Evolutionary conservation across 1,140 invertebrate genomes (phyloP).

Genomic region (Hestina assimilis): DNA sequence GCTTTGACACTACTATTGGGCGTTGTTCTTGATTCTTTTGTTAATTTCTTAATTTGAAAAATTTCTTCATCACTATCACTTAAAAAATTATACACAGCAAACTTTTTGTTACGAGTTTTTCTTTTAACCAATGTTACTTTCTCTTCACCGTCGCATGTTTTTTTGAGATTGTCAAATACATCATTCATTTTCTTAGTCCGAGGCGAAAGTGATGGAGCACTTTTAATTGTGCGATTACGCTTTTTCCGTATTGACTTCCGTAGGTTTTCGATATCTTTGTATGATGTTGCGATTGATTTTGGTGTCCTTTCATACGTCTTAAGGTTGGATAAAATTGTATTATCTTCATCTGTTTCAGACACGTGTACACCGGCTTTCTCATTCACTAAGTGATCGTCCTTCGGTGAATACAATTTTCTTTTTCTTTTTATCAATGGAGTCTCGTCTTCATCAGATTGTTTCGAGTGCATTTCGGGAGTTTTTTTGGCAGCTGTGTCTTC

Average conservation of each 20-base stretch:
- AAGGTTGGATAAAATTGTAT: constrained; percentile 13
- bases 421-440: constrained; percentile 41
- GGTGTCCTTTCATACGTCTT: constrained; percentile 22
- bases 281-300: constrained; percentile 34
- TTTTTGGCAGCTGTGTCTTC: constrained; percentile 17
- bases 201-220: constrained; percentile 33
- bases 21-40: background rate
- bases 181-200: constrained; percentile 44
- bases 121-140: constrained; percentile 37
- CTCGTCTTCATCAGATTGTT: constrained; percentile 3
- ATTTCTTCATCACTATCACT: constrained; percentile 60
- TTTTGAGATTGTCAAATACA: constrained; percentile 53
- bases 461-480: constrained; percentile 2
- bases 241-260: constrained; percentile 32
- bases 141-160: constrained; percentile 31
- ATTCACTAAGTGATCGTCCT: constrained; percentile 39
- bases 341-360: constrained; percentile 28
- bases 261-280: constrained; percentile 54
- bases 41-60: constrained; percentile 38
- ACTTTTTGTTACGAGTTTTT: constrained; percentile 24
- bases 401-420: constrained; percentile 61
- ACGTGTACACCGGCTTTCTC: constrained; percentile 19
- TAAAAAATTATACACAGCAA: constrained; percentile 47
- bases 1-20: constrained; percentile 9
- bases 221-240: constrained; percentile 26